phyloP scores from a whole-genome alignment of 2,888 invertebrate genomes.

The Smittia sp. region DNA sequence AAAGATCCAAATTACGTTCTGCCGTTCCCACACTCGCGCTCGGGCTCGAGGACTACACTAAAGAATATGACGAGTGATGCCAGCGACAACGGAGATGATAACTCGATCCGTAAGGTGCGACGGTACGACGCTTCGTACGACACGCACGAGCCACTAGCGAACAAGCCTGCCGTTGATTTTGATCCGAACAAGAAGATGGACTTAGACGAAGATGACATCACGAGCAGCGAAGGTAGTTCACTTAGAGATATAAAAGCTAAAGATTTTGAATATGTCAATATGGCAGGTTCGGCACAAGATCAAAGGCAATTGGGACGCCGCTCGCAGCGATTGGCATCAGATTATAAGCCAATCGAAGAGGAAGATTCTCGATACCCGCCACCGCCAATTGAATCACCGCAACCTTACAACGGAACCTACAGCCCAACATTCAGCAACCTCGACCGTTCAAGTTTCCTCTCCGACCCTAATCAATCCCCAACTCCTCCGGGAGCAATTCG shows the following conservation, averaged over 20 bases:
- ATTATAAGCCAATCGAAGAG: constrained; percentile 47
- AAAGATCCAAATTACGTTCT: constrained; percentile 60
- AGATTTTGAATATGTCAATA: constrained; percentile 61
- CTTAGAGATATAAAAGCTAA: constrained; percentile 60
- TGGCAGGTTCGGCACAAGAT: constrained; percentile 55
- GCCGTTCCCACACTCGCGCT: constrained; percentile 60
- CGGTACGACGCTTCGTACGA: constrained; percentile 79
- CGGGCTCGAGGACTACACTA: constrained; percentile 60
- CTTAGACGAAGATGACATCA: constrained; percentile 64
- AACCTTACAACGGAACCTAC: constrained; percentile 46
- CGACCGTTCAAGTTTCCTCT: constrained; percentile 48
- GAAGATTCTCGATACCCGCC: constrained; percentile 45
- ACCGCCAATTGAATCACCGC: constrained; percentile 46
- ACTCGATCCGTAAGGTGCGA: constrained; percentile 63
- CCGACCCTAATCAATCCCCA: constrained; percentile 37
- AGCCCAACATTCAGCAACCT: constrained; percentile 53
- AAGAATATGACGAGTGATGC: constrained; percentile 56
- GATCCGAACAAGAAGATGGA: constrained; percentile 75
- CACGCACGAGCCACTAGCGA: constrained; percentile 75
- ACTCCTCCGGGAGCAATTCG: constrained; percentile 19
- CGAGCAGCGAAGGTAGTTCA: constrained; percentile 61
- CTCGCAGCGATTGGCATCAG: constrained; percentile 55
- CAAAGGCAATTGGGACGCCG: constrained; percentile 59
- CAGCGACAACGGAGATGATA: constrained; percentile 58
- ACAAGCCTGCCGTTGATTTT: constrained; percentile 72